Evolutionary conservation across 2,113 vertebrate species (phyloP).

Genomic region (Amia ocellicauda): DNA sequence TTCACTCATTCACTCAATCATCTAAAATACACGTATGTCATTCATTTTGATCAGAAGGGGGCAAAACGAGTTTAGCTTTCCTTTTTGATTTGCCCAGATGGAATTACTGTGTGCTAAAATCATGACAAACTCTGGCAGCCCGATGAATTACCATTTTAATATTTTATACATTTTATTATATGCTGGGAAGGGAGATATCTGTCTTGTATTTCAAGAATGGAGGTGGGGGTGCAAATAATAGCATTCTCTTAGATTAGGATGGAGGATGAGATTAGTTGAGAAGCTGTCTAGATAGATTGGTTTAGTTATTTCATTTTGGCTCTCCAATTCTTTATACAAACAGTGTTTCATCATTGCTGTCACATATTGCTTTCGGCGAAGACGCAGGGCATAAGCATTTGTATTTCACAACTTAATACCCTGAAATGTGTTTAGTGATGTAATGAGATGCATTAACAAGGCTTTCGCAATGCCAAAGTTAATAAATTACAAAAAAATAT

Average conservation of each 20-base stretch:
- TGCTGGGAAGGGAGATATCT: background rate
- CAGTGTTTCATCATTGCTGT: background rate
- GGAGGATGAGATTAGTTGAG: background rate
- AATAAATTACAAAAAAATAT: background rate
- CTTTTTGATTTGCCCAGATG: constrained; percentile 11
- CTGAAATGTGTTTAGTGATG: background rate
- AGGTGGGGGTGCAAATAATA: background rate
- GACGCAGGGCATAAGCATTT: background rate
- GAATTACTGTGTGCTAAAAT: constrained; percentile 9
- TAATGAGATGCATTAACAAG: constrained; percentile 7
- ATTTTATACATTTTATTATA: constrained; percentile 8
- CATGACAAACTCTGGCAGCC: background rate
- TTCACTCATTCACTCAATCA: background rate
- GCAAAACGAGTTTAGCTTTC: background rate
- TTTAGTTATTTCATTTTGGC: background rate
- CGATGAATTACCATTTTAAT: constrained; percentile 10
- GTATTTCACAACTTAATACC: background rate
- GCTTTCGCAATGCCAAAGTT: background rate
- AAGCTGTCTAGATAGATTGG: background rate
- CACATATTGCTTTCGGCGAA: constrained; percentile 3
- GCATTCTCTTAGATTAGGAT: constrained; percentile 3
- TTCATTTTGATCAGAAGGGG: background rate
- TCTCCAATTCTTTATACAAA: background rate
- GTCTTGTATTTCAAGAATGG: constrained; percentile 1
- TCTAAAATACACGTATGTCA: background rate